Conservation (phyloP, 2,888 invertebrate genomes). For the Laspeyria flexula region DNA sequence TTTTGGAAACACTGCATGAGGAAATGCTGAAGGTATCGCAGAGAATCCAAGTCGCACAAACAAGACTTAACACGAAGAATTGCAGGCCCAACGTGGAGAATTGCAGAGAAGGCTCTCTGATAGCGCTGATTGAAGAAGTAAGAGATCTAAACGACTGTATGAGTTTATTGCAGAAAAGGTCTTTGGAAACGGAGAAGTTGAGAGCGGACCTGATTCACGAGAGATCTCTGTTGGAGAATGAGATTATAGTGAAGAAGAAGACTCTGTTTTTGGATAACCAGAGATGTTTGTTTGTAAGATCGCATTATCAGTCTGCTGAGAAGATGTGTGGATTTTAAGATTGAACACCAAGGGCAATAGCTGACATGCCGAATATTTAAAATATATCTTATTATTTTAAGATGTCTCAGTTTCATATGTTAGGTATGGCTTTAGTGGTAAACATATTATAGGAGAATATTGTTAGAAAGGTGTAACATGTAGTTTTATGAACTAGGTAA, state of each 20-base stretch:
- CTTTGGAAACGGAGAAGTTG: slow-evolving; percentile 71
- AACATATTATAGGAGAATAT: no score
- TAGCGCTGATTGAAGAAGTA: slow-evolving; percentile 76
- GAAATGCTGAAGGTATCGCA: slow-evolving; percentile 77
- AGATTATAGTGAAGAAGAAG: slow-evolving; percentile 78
- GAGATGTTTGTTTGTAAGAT: slow-evolving; percentile 73
- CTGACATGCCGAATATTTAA: no score
- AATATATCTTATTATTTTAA: no score
- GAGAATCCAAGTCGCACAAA: slow-evolving; percentile 77
- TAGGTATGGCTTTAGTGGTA: no score
- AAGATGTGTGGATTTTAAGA: slow-evolving; percentile 75
- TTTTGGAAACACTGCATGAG: slow-evolving; percentile 71
- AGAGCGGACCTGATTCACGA: slow-evolving; percentile 76
- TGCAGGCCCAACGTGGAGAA: slow-evolving; percentile 76
- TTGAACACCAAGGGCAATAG: no score
- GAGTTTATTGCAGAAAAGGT: slow-evolving; percentile 71
- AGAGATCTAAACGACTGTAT: slow-evolving; percentile 75
- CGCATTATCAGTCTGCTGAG: slow-evolving; percentile 78
- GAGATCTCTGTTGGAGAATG: slow-evolving; percentile 72
- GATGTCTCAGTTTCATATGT: no score
- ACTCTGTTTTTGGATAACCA: slow-evolving; percentile 73
- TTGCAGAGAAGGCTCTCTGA: slow-evolving; percentile 75
- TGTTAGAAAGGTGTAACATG: no score
- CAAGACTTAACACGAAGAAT: slow-evolving; percentile 74
- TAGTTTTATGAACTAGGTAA: no score